Percentiles rank a stretch among this genome's conserved stretches.
These are phyloP conservation scores for Venustaconcha ellipsiformis DNA, from an alignment of 1,140 invertebrate species.

Conservation along the genomic window DNA sequence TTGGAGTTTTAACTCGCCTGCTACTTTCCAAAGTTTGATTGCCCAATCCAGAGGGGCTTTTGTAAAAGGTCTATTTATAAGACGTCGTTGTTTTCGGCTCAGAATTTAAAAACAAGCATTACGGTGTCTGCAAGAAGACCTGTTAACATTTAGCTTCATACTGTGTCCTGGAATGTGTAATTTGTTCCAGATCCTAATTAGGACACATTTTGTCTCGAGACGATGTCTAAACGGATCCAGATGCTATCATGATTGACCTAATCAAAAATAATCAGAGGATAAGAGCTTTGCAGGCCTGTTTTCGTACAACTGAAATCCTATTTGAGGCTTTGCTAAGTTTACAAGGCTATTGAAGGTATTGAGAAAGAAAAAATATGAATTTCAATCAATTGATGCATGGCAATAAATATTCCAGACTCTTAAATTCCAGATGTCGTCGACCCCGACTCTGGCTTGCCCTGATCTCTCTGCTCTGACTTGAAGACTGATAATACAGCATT, in stretches of 20 bases:
- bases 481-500: background rate
- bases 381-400: background rate
- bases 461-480: background rate
- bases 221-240: too few relatives aligned
- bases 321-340: conserved; percentile 53
- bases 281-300: conserved; percentile 68
- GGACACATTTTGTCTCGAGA: too few relatives aligned
- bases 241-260: conserved; percentile 35
- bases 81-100: too few relatives aligned
- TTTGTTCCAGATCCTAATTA: too few relatives aligned
- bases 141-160: too few relatives aligned
- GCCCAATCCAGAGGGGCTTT: too few relatives aligned
- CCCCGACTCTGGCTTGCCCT: background rate
- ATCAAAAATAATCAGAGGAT: conserved; percentile 63
- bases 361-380: background rate
- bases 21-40: too few relatives aligned
- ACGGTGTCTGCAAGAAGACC: too few relatives aligned
- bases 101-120: too few relatives aligned
- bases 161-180: too few relatives aligned
- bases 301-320: conserved; percentile 69
- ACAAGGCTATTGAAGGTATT: conserved; percentile 46
- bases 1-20: too few relatives aligned
- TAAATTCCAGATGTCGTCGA: background rate
- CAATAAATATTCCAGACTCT: background rate
- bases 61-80: too few relatives aligned